Percentiles rank a stretch among this genome's conserved stretches.
These are phyloP conservation scores for Mycetomoellerius zeteki DNA, from an alignment of 1,140 invertebrate genomes.

Conservation along the genomic window DNA sequence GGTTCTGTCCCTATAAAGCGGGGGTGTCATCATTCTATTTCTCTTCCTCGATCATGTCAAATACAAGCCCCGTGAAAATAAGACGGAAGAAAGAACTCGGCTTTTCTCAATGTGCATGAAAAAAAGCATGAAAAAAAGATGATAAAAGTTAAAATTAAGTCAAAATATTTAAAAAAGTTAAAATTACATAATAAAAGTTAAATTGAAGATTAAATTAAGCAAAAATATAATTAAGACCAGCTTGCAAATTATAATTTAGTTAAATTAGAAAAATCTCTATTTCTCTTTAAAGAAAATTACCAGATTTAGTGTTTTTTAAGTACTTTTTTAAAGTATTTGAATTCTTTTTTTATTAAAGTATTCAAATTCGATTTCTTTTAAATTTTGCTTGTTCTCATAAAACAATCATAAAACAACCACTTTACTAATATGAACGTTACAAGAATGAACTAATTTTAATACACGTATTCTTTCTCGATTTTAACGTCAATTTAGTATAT, in stretches of 20 bases:
- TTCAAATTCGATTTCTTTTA: not conserved
- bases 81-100: not conserved
- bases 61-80: not conserved
- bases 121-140: not conserved
- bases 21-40: not conserved
- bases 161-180: no score
- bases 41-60: not conserved
- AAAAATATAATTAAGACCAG: not conserved
- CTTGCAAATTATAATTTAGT: no score
- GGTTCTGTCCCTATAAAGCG: not conserved
- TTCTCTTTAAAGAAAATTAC: no score
- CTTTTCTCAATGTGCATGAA: not conserved
- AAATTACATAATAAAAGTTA: not conserved
- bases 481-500: not conserved
- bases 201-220: not conserved
- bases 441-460: not conserved
- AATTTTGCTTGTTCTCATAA: not conserved
- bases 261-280: no score
- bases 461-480: not conserved
- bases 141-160: not conserved
- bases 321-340: no score
- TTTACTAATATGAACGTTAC: not conserved
- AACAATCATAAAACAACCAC: not conserved
- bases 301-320: no score
- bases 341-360: no score